A percentile compares a stretch with the other conserved stretches of the same genome.
phyloP scores from a whole-genome alignment of 2,113 vertebrate genomes.

The Neolamprologus fasciatus region DNA sequence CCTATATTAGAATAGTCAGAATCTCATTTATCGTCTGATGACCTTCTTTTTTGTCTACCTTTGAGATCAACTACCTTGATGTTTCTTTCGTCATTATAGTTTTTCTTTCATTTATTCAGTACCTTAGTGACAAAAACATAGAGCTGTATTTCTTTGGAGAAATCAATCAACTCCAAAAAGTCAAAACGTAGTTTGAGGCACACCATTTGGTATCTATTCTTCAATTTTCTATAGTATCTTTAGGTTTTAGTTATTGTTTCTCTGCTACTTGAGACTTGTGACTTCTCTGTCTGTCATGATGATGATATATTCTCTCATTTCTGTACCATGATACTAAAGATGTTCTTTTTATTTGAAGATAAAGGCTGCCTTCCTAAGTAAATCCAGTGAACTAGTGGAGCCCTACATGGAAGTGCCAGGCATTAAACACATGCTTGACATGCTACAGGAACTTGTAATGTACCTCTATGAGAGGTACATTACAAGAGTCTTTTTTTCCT shows the following conservation, averaged over 20 bases:
- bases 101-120: background rate
- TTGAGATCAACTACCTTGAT: background rate
- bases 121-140: background rate
- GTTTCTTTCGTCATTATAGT: background rate
- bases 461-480: background rate
- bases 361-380: background rate
- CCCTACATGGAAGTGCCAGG: background rate
- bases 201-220: background rate
- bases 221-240: background rate
- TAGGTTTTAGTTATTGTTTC: background rate
- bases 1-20: background rate
- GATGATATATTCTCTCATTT: background rate
- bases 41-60: background rate
- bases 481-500: background rate
- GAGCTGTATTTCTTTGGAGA: background rate
- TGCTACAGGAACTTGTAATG: fast-evolving
- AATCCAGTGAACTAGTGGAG: background rate
- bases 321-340: background rate
- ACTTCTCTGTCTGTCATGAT: background rate
- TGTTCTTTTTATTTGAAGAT: background rate
- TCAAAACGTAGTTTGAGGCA: background rate
- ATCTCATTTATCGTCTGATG: background rate
- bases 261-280: background rate
- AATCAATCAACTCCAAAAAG: background rate
- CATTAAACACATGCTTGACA: fast-evolving